Conservation (phyloP, 2,797 vertebrate genomes). For the Botia almorhae region DNA sequence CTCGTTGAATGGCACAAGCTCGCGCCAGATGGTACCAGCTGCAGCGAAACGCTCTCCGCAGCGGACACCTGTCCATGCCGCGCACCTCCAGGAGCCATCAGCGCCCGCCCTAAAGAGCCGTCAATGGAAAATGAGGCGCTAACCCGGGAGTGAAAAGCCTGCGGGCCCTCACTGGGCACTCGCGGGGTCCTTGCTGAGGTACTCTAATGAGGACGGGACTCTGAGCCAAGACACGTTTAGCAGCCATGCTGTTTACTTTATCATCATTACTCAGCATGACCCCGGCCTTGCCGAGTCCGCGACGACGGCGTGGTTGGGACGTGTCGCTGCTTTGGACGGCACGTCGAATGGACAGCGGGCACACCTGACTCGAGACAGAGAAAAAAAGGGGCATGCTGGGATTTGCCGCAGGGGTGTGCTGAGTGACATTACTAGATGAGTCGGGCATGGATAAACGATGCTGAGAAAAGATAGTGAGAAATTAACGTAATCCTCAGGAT, state of each 20-base stretch:
- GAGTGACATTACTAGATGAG: constrained; percentile 20
- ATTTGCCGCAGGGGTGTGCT: background rate
- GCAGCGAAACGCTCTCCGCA: constrained; percentile 57
- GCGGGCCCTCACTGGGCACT: constrained; percentile 51
- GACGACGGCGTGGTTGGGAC: constrained; percentile 28
- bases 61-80: constrained; percentile 67
- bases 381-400: background rate
- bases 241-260: constrained; percentile 66
- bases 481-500: background rate
- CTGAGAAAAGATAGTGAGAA: background rate
- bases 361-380: constrained; percentile 28
- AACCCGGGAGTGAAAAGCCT: constrained; percentile 67
- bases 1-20: constrained; percentile 52
- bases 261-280: constrained; percentile 66
- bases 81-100: constrained; percentile 66
- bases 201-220: constrained; percentile 63
- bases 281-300: constrained; percentile 42
- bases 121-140: constrained; percentile 69
- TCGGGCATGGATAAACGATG: background rate
- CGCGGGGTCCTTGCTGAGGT: constrained; percentile 49
- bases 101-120: constrained; percentile 63
- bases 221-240: constrained; percentile 66
- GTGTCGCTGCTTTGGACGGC: constrained; percentile 34
- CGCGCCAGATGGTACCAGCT: constrained; percentile 69
- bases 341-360: constrained; percentile 41